These are phyloP conservation scores for Nixonia krombeini DNA, from an alignment of 1,140 invertebrate species.

Conservation along the genomic window DNA sequence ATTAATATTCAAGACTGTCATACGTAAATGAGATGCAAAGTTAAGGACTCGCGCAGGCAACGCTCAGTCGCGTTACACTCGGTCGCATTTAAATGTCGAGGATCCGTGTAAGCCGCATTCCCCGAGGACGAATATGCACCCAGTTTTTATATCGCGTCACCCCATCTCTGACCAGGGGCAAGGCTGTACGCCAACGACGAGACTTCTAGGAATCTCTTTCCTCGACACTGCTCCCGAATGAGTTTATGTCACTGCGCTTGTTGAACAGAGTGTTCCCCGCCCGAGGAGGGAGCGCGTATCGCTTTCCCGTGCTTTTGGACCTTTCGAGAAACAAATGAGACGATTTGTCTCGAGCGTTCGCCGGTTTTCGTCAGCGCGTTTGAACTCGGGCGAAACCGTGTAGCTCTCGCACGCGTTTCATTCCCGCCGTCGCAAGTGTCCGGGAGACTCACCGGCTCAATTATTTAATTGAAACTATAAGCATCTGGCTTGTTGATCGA, in stretches of 20 bases:
- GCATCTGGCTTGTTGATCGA: too few relatives aligned
- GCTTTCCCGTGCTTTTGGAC: too few relatives aligned
- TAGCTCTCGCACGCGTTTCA: too few relatives aligned
- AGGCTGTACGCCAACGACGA: constrained; percentile 37
- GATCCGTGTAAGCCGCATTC: constrained; percentile 49
- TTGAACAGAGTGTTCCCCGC: constrained; percentile 23
- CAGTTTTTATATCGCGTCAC: constrained; percentile 54
- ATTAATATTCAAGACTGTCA: constrained; percentile 9
- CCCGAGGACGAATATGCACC: constrained; percentile 49
- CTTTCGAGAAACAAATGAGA: too few relatives aligned
- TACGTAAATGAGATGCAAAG: constrained; percentile 8
- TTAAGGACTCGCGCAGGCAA: constrained; percentile 1
- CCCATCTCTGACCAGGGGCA: constrained; percentile 52
- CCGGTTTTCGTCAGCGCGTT: too few relatives aligned
- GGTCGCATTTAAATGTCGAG: constrained; percentile 31
- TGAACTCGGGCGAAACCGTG: too few relatives aligned
- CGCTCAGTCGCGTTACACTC: constrained; percentile 6
- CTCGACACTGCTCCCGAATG: constrained; percentile 39
- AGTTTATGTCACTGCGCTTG: constrained; percentile 52
- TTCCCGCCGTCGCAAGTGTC: too few relatives aligned
- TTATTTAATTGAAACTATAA: too few relatives aligned
- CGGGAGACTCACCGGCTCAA: too few relatives aligned
- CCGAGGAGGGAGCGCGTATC: too few relatives aligned
- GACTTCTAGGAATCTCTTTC: constrained; percentile 56
- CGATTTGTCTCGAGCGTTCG: too few relatives aligned